Base-by-base conservation (phyloP, 2,888 invertebrate genomes). In the Hylaea fasciaria region DNA sequence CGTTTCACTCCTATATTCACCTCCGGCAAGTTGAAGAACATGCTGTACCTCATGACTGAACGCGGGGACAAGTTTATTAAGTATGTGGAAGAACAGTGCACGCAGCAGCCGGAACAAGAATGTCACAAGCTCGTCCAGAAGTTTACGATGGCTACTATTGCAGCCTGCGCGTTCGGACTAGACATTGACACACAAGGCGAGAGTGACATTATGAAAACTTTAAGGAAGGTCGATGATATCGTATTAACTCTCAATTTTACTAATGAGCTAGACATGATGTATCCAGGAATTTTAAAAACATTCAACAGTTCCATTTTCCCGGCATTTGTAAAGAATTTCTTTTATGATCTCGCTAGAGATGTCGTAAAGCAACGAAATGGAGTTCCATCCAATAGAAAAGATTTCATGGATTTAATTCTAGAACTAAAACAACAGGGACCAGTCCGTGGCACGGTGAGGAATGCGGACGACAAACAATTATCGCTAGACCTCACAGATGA, bases 21-120 rank as follows among this genome's bases (percentile, higher is more conserved):
- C 2, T 74, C 86, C 0, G 81, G 83, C 1, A 87, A 88, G 69
- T 61, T 86, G 14, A 86, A 81, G 62, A 83, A 81, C 32, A 86
- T 87, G 86, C 72, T 83, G 28, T 68, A 81, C 61, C 61, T 87
- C 11, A 65, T 88, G 29, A 66, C 66, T 13, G 80, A 83, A 14
- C 73, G 76, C 4, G 78, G 71, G 8, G 74, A 85, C 8, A 62
- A 67, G 11, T 82, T 82, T 47, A 35, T 78, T 0, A 57, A 78
- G 0, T 69, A 80, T 40, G 12, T 85, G 0, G 62, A 65, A 0
- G 47, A 47, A 0, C 16, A 74, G 43, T 56, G 62, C 0, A 43
- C 65, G 0, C 45, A 63, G 2, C 41, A 71, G 0, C 37, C 73
- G 0, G 81, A 82, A 51, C 74, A 76, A 2, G 71, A 81, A 41